Evolutionary conservation across 2,797 vertebrate species (phyloP), one percentile per base, ranked within the genome.

Genomic region (Acipenser transmontanus): DNA sequence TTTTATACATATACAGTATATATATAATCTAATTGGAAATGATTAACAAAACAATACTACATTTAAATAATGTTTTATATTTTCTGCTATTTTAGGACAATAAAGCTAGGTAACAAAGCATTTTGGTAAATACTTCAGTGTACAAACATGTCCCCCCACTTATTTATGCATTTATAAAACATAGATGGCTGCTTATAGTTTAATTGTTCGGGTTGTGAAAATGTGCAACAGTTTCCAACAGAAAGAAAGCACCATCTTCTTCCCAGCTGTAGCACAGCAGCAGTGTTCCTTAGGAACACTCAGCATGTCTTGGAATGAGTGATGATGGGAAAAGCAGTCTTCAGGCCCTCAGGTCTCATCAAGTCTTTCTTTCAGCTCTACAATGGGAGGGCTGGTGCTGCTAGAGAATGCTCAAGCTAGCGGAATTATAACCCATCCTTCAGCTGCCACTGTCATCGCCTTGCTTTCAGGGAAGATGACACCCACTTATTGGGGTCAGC

Each of bases 261-360:
- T 54, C n/a, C 9, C 52, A 54, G 52, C 52, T 54, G 2, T 54
- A 54, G 9, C 8, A 54, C 2, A 54, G 52, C 52, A 10, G 52
- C n/a, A 9, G n/a, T 54, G 52, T 52, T 49, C 47, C 59, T 67
- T 60, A 67, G 56, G 50, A 54, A 51, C 49, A 52, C 66, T 68
- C 11, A 13, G 66, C 50, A 63, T 50, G 34, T 67, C 59, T 60
- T 57, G 69, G 61, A 67, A 64, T 67, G 62, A 64, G 49, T 60
- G 61, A 70, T 70, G 13, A 70, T 60, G 66, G 54, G 66, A 66
- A 12, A 67, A 8, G 61, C 52, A 59, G 54, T 62, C 52, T 20
- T 51, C 9, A 17, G 68, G n/a, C 10, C 10, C 62, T 61, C 49
- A 65, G 64, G 54, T 54, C 61, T 66, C 52, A 10, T 49, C 47